phyloP scores from a whole-genome alignment of 2,113 vertebrate genomes.

The Heterotilapia buettikoferi region DNA sequence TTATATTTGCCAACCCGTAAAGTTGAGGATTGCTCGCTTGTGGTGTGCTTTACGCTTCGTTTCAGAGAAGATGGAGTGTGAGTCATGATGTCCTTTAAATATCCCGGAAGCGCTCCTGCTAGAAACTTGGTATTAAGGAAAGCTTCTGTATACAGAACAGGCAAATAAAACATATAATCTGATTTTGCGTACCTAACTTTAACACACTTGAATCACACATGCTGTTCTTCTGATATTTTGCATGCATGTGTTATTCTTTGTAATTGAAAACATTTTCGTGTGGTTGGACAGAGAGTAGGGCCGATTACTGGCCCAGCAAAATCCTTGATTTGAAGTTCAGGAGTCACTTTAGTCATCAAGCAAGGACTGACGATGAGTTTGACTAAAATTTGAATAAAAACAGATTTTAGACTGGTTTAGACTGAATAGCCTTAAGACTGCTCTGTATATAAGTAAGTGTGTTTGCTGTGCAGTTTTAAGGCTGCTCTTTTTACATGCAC shows the following conservation, averaged over 20 bases:
- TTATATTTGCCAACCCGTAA: not conserved
- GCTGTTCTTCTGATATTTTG: not conserved
- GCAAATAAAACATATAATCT: not conserved
- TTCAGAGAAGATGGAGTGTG: not conserved
- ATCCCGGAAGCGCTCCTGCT: not conserved
- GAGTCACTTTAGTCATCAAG: not conserved
- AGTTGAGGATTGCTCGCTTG: not conserved
- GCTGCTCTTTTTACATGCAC: not conserved
- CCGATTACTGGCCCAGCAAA: not conserved
- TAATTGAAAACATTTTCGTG: not conserved
- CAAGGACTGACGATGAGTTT: not conserved
- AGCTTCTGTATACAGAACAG: not conserved
- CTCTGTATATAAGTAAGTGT: not conserved
- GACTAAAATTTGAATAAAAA: not conserved
- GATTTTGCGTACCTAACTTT: not conserved
- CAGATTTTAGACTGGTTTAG: not conserved
- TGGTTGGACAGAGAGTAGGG: not conserved
- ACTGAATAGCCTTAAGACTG: not conserved
- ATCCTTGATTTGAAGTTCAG: not conserved
- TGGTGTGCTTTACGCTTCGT: not conserved
- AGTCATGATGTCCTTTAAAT: not conserved
- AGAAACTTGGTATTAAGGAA: not conserved
- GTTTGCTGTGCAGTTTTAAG: not conserved
- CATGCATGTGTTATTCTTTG: not conserved
- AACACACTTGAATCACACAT: not conserved